phyloP scores from a whole-genome alignment of 2,113 vertebrate species.

The Archilochus colubris region DNA sequence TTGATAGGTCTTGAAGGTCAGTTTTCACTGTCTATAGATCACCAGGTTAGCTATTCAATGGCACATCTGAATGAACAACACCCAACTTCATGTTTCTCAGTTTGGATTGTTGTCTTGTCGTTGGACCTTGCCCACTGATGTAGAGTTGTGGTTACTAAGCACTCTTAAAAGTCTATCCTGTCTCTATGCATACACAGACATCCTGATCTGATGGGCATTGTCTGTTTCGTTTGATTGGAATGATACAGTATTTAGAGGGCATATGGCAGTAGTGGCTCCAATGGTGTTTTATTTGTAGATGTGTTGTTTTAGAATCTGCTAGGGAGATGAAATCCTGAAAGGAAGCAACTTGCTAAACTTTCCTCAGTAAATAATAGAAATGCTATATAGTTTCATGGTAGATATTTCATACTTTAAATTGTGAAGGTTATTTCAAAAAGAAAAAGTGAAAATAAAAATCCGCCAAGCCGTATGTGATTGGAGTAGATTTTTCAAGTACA shows the following conservation, averaged over 20 bases:
- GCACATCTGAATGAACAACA: background rate
- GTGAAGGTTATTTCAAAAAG: background rate
- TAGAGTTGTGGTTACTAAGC: background rate
- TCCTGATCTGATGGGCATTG: background rate
- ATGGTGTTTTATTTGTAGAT: background rate
- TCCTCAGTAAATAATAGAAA: background rate
- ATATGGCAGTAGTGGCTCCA: accelerated
- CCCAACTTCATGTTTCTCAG: background rate
- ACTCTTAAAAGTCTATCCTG: background rate
- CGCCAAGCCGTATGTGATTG: background rate
- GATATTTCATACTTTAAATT: background rate
- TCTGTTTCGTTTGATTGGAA: background rate
- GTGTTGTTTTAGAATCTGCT: background rate
- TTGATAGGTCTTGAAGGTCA: background rate
- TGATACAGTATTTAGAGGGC: background rate
- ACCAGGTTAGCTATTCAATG: background rate
- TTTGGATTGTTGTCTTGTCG: background rate
- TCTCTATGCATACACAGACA: background rate
- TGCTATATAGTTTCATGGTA: background rate
- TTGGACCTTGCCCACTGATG: background rate
- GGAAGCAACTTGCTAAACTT: background rate
- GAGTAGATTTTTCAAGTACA: background rate
- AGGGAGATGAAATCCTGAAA: background rate
- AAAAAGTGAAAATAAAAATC: too few species aligned
- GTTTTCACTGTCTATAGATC: background rate